A percentile compares a stretch with the other conserved stretches of the same genome.
These are phyloP conservation scores for Anisognathus igniventris DNA, from an alignment of 2,797 vertebrate genomes.

Conservation along the genomic window DNA sequence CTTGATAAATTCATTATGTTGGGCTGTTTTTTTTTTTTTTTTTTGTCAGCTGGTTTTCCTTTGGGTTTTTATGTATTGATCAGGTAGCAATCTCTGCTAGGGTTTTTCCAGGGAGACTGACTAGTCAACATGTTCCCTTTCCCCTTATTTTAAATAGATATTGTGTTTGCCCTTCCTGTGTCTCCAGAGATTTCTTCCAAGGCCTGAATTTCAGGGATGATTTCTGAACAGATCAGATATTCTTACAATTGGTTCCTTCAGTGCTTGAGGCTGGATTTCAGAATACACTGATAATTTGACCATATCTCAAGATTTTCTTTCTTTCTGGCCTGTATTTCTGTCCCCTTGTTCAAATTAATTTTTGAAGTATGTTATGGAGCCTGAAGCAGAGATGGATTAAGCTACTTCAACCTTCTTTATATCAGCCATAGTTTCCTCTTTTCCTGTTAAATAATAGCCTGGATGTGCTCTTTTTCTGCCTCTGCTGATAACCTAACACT, in stretches of 20 bases:
- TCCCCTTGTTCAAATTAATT: neutral
- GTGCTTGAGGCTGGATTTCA: neutral
- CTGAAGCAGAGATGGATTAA: conserved; percentile 10
- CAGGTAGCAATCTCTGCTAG: neutral
- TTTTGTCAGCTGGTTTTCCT: neutral
- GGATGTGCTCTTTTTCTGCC: neutral
- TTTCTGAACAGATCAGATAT: neutral
- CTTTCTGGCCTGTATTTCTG: neutral
- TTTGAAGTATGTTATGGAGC: conserved; percentile 2
- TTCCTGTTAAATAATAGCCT: neutral
- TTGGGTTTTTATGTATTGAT: neutral
- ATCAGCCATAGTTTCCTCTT: neutral
- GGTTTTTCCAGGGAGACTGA: neutral
- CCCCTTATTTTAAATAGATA: neutral
- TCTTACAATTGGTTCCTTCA: neutral
- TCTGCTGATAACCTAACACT: neutral
- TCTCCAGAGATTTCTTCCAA: neutral
- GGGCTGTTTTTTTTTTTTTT: neutral
- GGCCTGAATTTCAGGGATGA: neutral
- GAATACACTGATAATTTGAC: neutral
- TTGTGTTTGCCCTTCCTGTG: neutral
- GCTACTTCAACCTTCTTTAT: neutral
- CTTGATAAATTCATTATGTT: neutral
- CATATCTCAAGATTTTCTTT: neutral
- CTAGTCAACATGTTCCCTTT: neutral